A percentile compares a stretch with the other conserved stretches of the same genome.
These are phyloP conservation scores for Trachelus iudaicus DNA, from an alignment of 2,888 invertebrate species.

Conservation along the genomic window DNA sequence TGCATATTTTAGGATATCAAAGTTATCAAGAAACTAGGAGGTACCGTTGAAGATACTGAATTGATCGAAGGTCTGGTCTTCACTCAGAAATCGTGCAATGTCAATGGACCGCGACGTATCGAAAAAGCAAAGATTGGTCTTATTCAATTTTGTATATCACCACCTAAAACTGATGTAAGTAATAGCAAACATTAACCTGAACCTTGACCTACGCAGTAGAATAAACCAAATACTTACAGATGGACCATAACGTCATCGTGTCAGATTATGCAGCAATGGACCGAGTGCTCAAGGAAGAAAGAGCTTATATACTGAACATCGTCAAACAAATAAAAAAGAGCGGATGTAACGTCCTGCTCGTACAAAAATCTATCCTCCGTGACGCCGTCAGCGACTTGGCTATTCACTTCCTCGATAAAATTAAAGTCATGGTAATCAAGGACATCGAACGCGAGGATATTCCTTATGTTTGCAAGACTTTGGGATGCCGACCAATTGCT, in stretches of 20 bases:
- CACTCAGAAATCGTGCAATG: constrained; percentile 87
- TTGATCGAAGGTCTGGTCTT: constrained; percentile 96
- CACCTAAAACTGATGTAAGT: constrained; percentile 97
- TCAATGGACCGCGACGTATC: constrained; percentile 91
- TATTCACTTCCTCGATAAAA: constrained; percentile 97
- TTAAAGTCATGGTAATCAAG: constrained; percentile 98
- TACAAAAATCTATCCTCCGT: constrained; percentile 84
- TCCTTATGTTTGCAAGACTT: constrained; percentile 95
- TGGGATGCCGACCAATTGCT: constrained; percentile 95
- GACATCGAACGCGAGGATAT: constrained; percentile 99
- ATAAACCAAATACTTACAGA: constrained; percentile 67
- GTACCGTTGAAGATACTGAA: constrained; percentile 97
- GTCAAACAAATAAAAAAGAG: constrained; percentile 99
- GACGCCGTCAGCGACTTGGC: constrained; percentile 98
- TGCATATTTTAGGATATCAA: constrained; percentile 79
- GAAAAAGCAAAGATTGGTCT: constrained; percentile 99
- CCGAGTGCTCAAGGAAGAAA: constrained; percentile 95
- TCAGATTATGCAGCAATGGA: constrained; percentile 99
- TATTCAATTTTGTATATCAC: constrained; percentile 99
- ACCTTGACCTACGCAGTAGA: constrained; percentile 3
- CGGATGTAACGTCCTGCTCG: constrained; percentile 96
- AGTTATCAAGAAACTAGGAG: constrained; percentile 96
- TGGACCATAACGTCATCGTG: constrained; percentile 96
- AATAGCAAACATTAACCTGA: constrained; percentile 7
- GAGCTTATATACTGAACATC: constrained; percentile 97